Conservation (phyloP, 2,888 invertebrate species). For the Germaria angustata region DNA sequence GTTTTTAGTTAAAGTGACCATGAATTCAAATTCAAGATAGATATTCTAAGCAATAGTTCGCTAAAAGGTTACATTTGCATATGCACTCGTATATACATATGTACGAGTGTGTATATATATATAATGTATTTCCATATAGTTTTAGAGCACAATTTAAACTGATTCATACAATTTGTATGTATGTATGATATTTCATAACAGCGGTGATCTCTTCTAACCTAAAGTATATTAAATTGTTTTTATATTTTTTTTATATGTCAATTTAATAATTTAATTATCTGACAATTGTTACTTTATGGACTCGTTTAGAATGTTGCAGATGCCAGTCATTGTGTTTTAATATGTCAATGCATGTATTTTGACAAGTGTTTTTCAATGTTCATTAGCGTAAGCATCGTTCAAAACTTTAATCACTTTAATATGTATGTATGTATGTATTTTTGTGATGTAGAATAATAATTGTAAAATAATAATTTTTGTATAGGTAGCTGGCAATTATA, state of each 20-base stretch:
- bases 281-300: background rate
- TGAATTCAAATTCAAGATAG: constrained; percentile 24
- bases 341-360: constrained; percentile 32
- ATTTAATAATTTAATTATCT: constrained; percentile 35
- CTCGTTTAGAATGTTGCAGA: constrained; percentile 1
- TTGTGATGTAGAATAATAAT: background rate
- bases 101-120: too few relatives aligned
- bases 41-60: constrained; percentile 9
- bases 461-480: background rate
- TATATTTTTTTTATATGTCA: too few relatives aligned
- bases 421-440: background rate
- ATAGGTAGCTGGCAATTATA: background rate
- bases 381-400: background rate
- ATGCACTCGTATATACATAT: too few relatives aligned
- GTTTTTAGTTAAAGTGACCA: constrained; percentile 27
- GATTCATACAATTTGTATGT: background rate
- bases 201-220: constrained; percentile 27
- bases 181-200: constrained; percentile 3
- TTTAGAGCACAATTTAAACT: background rate
- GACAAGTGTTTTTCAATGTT: constrained; percentile 45
- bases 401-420: background rate
- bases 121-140: background rate
- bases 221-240: constrained; percentile 23
- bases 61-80: too few relatives aligned
- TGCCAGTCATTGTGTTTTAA: constrained; percentile 9